Evolutionary conservation across 2,797 vertebrate species (phyloP).

Genomic region (Helarctos malayanus): DNA sequence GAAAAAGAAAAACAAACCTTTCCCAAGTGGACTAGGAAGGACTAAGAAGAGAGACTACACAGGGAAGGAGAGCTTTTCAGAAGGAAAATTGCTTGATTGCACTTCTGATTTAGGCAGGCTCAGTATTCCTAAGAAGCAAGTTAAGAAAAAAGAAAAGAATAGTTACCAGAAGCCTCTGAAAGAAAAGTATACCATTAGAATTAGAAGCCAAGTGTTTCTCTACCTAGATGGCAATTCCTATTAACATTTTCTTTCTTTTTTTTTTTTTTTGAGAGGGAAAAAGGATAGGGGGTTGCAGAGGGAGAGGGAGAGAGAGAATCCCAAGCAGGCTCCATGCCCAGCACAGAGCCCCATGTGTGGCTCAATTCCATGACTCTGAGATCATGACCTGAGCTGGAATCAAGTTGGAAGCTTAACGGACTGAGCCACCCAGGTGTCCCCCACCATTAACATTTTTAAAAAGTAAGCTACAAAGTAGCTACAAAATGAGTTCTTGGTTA

Average conservation of each 20-base stretch:
- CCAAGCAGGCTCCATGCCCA: not conserved
- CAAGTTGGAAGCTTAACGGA: not conserved
- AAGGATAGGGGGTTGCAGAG: not conserved
- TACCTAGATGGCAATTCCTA: not conserved
- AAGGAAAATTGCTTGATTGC: not conserved
- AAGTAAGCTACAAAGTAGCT: not conserved
- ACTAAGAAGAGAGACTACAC: not conserved
- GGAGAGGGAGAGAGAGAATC: not conserved
- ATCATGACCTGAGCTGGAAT: not conserved
- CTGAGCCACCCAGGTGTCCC: not conserved
- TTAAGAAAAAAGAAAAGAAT: not conserved
- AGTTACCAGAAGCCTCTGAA: not conserved
- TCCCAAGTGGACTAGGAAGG: not conserved
- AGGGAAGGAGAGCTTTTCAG: not conserved
- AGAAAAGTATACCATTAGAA: not conserved
- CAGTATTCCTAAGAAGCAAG: not conserved
- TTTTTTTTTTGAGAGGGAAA: too few species aligned
- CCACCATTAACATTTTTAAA: not conserved
- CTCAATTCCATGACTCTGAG: not conserved
- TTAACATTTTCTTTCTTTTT: not conserved
- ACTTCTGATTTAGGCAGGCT: not conserved
- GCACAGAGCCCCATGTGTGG: not conserved
- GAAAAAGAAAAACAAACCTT: not conserved
- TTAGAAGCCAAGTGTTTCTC: not conserved
- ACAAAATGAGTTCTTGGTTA: slow-evolving; percentile 25